These are phyloP conservation scores for Sericinus montela DNA, from an alignment of 2,888 invertebrate species.

Conservation along the genomic window DNA sequence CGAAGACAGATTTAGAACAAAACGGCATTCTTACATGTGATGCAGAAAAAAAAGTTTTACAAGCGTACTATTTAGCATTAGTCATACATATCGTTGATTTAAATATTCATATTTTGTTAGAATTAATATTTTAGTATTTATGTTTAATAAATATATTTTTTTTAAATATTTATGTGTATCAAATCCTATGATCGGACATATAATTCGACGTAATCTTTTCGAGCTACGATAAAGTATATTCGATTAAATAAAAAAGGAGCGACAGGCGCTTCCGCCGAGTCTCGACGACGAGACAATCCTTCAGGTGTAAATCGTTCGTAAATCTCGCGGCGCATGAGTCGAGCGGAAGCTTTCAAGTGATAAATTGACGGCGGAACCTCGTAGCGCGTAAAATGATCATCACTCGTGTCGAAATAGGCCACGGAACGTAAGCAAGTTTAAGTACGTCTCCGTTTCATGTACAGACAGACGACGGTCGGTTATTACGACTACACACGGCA, in stretches of 20 bases:
- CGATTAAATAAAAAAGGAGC: too few species aligned
- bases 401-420: constrained; percentile 51
- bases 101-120: too few species aligned
- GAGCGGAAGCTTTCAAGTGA: constrained; percentile 75
- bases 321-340: constrained; percentile 40
- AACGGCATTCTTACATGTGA: too few species aligned
- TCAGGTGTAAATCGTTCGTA: constrained; percentile 23
- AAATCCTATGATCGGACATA: too few species aligned
- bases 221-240: too few species aligned
- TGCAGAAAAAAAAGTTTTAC: too few species aligned
- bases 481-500: constrained; percentile 19
- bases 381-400: constrained; percentile 69
- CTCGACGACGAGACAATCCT: neutral
- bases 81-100: too few species aligned
- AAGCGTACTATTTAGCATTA: too few species aligned
- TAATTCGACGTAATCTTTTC: too few species aligned
- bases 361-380: constrained; percentile 75
- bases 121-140: too few species aligned
- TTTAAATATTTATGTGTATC: neutral
- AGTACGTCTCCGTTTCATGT: constrained; percentile 54
- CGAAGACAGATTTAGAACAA: too few species aligned
- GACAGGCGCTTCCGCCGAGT: neutral
- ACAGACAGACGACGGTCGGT: constrained; percentile 13
- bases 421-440: constrained; percentile 26
- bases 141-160: too few species aligned